These are phyloP conservation scores for Dasyurus viverrinus DNA, from an alignment of 2,113 vertebrate species.

Conservation along the genomic window DNA sequence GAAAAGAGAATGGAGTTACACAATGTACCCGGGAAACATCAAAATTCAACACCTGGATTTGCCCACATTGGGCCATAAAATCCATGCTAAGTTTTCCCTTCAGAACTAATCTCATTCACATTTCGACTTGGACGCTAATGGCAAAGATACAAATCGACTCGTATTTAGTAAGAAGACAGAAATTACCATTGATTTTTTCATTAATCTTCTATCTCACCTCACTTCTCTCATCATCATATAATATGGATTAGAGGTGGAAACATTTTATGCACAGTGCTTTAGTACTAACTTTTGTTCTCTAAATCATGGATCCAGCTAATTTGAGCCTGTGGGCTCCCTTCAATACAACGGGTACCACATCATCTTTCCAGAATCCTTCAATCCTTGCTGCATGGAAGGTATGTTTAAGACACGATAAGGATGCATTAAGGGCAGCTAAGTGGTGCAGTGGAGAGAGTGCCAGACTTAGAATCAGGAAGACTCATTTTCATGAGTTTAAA, in stretches of 20 bases:
- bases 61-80: slow-evolving; percentile 59
- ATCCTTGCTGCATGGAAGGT: slow-evolving; percentile 17
- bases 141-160: slow-evolving; percentile 75
- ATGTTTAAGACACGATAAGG: slow-evolving; percentile 35
- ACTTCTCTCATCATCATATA: slow-evolving; percentile 81
- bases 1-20: slow-evolving; percentile 65
- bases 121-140: slow-evolving; percentile 76
- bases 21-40: slow-evolving; percentile 42
- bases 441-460: not conserved
- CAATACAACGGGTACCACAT: slow-evolving; percentile 41
- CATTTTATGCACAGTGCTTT: slow-evolving; percentile 75
- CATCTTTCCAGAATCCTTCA: slow-evolving; percentile 51
- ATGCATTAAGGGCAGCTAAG: not conserved
- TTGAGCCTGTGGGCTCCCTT: slow-evolving; percentile 64
- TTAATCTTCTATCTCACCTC: slow-evolving; percentile 84
- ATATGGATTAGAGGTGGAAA: slow-evolving; percentile 81
- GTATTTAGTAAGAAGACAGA: slow-evolving; percentile 82
- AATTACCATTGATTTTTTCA: slow-evolving; percentile 83
- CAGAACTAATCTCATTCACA: slow-evolving; percentile 73
- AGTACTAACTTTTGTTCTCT: slow-evolving; percentile 74
- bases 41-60: slow-evolving; percentile 43
- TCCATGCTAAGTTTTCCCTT: slow-evolving; percentile 60
- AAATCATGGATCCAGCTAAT: slow-evolving; percentile 67
- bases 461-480: not conserved
- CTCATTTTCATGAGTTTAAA: not conserved